Evolutionary conservation across 2,797 vertebrate species (phyloP).

Genomic region (Eupleurogrammus muticus): DNA sequence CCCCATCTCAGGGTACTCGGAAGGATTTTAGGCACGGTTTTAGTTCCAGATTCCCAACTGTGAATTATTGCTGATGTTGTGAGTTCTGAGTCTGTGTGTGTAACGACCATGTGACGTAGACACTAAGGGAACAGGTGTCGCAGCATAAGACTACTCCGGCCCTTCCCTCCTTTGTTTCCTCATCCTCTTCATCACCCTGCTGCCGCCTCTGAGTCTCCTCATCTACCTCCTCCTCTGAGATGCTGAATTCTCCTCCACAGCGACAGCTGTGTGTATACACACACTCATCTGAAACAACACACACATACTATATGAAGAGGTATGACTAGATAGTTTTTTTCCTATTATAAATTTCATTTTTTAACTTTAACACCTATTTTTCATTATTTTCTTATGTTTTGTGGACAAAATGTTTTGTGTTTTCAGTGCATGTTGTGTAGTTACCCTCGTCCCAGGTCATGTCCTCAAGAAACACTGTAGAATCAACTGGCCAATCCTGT

Average conservation of each 20-base stretch:
- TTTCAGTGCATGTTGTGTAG: not conserved
- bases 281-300: conserved; percentile 64
- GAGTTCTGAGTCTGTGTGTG: not conserved
- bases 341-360: too few relatives aligned
- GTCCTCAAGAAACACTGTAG: conserved; percentile 85
- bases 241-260: conserved; percentile 78
- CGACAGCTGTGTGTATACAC: conserved; percentile 76
- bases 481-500: conserved; percentile 89
- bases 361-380: too few relatives aligned
- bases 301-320: conserved; percentile 6
- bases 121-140: conserved; percentile 77
- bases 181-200: conserved; percentile 20
- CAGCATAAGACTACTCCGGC: conserved; percentile 78
- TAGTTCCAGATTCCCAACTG: not conserved
- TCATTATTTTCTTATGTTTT: too few relatives aligned
- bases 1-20: not conserved
- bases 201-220: conserved; percentile 41
- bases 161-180: conserved; percentile 6
- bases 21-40: not conserved
- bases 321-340: not conserved
- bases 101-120: conserved; percentile 51
- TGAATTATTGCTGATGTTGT: not conserved
- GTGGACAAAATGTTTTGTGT: not conserved
- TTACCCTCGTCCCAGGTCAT: conserved; percentile 91
- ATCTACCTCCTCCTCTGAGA: conserved; percentile 69